Percentiles rank a stretch among this genome's conserved stretches.
These are phyloP conservation scores for Clarias batrachus DNA, from an alignment of 2,113 vertebrate species.

Conservation along the genomic window DNA sequence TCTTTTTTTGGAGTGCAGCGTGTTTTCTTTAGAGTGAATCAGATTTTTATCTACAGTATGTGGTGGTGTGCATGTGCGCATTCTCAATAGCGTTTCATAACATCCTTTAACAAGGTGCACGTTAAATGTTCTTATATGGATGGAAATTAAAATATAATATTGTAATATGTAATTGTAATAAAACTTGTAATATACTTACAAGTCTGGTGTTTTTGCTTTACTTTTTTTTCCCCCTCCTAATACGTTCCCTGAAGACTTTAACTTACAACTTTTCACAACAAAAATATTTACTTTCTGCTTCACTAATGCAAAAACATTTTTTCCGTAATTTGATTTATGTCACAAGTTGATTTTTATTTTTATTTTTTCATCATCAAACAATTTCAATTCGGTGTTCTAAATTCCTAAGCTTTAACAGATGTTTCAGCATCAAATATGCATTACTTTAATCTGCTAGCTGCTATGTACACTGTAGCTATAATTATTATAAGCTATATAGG, in stretches of 20 bases:
- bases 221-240: not conserved
- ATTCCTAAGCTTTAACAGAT: not conserved
- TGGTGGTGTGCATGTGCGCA: conserved; percentile 10
- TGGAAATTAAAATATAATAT: not conserved
- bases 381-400: not conserved
- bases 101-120: not conserved
- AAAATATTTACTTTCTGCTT: not conserved
- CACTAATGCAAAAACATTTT: not conserved
- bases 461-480: not conserved
- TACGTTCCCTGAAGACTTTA: not conserved
- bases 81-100: not conserved
- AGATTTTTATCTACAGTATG: not conserved
- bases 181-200: not conserved
- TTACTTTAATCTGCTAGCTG: not conserved
- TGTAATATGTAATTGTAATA: not conserved
- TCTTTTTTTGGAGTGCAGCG: not conserved
- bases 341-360: too few species aligned
- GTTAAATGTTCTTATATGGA: not conserved
- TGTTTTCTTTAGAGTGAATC: not conserved
- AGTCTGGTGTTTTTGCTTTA: not conserved
- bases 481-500: not conserved
- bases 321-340: not conserved
- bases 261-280: not conserved
- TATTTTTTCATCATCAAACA: not conserved
- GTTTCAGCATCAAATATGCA: not conserved